phyloP scores from a whole-genome alignment of 2,113 vertebrate species.

The Centrocercus urophasianus region DNA sequence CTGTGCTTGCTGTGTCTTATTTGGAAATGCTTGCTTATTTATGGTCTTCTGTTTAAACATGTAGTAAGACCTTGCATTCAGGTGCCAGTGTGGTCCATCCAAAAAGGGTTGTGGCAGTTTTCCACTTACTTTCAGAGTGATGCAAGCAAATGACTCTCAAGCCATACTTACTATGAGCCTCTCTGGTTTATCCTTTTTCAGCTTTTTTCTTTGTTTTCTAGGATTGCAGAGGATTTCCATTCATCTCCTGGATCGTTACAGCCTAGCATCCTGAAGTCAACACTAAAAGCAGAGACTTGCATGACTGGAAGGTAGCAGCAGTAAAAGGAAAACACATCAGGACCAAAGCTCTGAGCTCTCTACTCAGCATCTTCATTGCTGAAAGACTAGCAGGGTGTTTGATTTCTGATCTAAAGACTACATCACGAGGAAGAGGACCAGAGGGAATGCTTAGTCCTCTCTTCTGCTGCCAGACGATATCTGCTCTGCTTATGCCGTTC shows the following conservation, averaged over 20 bases:
- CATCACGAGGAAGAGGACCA: not conserved
- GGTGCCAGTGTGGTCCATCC: not conserved
- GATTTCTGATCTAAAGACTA: not conserved
- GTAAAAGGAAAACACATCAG: not conserved
- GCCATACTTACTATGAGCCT: not conserved
- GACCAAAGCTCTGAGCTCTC: not conserved
- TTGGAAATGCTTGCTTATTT: not conserved
- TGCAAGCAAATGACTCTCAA: not conserved
- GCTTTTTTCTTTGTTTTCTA: constrained; percentile 12
- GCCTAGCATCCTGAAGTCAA: not conserved
- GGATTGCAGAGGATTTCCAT: not conserved
- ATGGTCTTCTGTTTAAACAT: not conserved
- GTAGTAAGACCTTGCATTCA: not conserved
- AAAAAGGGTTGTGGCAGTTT: not conserved
- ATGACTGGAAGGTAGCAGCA: not conserved
- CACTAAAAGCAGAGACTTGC: not conserved
- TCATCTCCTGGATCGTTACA: not conserved
- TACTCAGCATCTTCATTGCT: fast-evolving
- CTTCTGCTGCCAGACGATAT: not conserved
- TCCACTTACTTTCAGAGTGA: not conserved
- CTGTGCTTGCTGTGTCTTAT: fast-evolving
- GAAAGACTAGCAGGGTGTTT: fast-evolving
- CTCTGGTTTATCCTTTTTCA: not conserved
- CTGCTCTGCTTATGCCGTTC: not conserved
- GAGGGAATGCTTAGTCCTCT: not conserved